Base-by-base conservation (phyloP, 1,140 invertebrate genomes). In the Lepidurus packardi region DNA sequence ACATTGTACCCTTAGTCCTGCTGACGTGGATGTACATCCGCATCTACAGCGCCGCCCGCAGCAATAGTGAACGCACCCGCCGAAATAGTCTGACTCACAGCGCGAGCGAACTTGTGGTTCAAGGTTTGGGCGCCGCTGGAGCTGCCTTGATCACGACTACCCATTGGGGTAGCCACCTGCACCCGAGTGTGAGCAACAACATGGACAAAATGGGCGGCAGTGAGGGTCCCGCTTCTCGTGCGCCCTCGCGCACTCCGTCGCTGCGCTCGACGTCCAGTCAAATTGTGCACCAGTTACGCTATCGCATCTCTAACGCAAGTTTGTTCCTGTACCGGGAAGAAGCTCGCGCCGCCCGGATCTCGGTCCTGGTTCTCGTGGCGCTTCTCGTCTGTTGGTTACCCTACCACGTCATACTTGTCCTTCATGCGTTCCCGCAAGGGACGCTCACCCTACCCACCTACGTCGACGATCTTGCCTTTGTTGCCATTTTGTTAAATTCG, bases 291-390 rank as follows among this genome's bases (percentile, higher is more conserved):
- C 91, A 89, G 7, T 85, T 93, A 76, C 89, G 90, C 53, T 90
- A 92, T 83, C 86, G 91, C 10, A 91, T 94, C 73, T 93, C 92
- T 78, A 94, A 94, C 83, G 93, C 92, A 11, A 92, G 91, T n/a
- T 85, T 93, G 78, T 94, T 94, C 84, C 88, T 90, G 78, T 93
- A 93, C 83, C 87, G 92, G 25, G 92, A 94, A 84, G 93, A 94
- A 84, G 91, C 92, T 43, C 87, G 93, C 79, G 92, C 93, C 0
- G 93, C 92, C 5, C 89, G 92, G 77, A 91, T 94, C 74, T 93
- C 92, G 81, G 89, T 91, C 43, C 82, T 93, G 80, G 89, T 90
- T 2, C 88, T 90, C 43, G 88, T 93, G 4, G 91, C 93, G 87
- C 90, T 92, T 43, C 86, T 89, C 78, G 88, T 88, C 41, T 93